Conservation (phyloP, 2,888 invertebrate genomes). For the Lycophotia porphyrea region DNA sequence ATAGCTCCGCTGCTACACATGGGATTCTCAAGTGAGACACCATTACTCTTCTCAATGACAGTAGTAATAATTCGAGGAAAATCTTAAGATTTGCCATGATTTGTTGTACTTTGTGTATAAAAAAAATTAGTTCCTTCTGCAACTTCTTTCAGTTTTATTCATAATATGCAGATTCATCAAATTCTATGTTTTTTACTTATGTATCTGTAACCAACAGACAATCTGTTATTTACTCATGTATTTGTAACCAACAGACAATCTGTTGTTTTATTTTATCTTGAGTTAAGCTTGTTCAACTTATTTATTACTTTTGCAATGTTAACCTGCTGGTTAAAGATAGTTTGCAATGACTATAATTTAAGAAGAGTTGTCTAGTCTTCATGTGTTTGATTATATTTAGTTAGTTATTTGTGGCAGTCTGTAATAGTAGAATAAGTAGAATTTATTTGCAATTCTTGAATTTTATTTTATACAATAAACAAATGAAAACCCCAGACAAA, state of each 20-base stretch:
- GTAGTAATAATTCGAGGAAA: neutral
- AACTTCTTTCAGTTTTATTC: neutral
- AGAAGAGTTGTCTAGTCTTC: constrained; percentile 34
- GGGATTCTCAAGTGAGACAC: neutral
- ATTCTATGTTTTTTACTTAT: neutral
- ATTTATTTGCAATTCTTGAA: neutral
- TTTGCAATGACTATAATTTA: constrained; percentile 2
- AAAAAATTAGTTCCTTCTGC: constrained; percentile 1
- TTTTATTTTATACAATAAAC: neutral
- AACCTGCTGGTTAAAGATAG: neutral
- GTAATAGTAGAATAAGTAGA: constrained; percentile 20
- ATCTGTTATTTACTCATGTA: neutral
- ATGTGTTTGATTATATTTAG: constrained; percentile 13
- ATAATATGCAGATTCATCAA: neutral
- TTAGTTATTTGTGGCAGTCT: constrained; percentile 12
- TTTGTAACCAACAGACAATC: too few relatives aligned
- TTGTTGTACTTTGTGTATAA: neutral
- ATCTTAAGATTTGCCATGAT: neutral
- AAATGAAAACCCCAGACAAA: neutral
- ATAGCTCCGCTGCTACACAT: neutral
- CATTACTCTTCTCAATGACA: neutral
- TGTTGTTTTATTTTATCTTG: neutral
- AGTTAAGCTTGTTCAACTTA: neutral
- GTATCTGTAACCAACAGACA: too few relatives aligned
- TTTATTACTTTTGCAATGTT: neutral